A percentile compares a stretch with the other conserved stretches of the same genome.
phyloP scores from a whole-genome alignment of 2,113 vertebrate species.

The Leptobrachium leishanense region DNA sequence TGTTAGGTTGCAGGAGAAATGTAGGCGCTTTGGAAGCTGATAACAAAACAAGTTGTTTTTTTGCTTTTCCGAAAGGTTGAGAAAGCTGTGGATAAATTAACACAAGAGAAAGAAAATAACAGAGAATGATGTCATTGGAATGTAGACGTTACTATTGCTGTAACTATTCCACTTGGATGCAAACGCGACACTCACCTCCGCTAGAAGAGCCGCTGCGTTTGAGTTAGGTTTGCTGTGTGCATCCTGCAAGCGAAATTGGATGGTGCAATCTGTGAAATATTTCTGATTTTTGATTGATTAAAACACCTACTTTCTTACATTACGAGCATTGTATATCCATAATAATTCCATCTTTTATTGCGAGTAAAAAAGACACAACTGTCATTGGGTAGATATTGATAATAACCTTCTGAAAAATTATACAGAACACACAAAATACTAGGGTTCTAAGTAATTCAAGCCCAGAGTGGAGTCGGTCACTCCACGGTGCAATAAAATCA shows the following conservation, averaged over 20 bases:
- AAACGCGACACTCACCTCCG: not conserved
- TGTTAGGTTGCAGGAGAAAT: not conserved
- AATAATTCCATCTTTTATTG: no score
- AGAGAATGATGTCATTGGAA: no score
- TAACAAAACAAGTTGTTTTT: not conserved
- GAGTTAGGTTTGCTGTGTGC: not conserved
- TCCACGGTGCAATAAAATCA: no score
- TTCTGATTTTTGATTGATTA: not conserved
- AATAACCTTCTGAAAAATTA: no score
- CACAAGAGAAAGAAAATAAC: not conserved
- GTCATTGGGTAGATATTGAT: no score
- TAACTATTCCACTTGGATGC: no score
- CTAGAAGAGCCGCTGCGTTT: no score
- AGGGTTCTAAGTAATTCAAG: no score
- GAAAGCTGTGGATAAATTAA: constrained; percentile 6
- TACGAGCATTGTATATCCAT: not conserved
- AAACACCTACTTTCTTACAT: not conserved
- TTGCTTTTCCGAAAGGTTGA: constrained; percentile 6
- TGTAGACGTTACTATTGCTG: no score
- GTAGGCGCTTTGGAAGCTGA: not conserved
- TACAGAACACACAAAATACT: no score
- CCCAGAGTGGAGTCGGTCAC: no score
- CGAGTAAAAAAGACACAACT: no score
- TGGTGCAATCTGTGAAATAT: not conserved
- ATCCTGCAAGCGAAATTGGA: not conserved